Percentiles rank a stretch among this genome's conserved stretches.
These are phyloP conservation scores for Calephelis nemesis DNA, from an alignment of 1,140 invertebrate species.

Conservation along the genomic window DNA sequence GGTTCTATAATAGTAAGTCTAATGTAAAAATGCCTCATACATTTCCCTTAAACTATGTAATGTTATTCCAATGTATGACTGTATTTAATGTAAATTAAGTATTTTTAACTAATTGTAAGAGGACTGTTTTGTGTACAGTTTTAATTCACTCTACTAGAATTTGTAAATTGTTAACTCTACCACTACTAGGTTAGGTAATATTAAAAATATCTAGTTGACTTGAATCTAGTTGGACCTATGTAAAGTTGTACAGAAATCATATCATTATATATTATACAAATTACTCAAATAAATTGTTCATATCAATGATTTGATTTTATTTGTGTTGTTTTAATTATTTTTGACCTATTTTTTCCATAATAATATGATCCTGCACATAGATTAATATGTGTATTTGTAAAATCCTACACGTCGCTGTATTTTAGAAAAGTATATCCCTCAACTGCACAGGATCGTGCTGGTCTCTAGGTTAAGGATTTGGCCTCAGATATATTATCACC, in stretches of 20 bases:
- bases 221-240: slow-evolving; percentile 71
- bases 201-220: slow-evolving; percentile 71
- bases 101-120: slow-evolving; percentile 47
- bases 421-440: too few relatives aligned
- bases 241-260: slow-evolving; percentile 78
- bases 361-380: too few relatives aligned
- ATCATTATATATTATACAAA: slow-evolving; percentile 72
- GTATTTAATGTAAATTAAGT: slow-evolving; percentile 68
- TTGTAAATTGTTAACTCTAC: slow-evolving; percentile 70
- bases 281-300: slow-evolving; percentile 77
- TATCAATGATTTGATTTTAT: slow-evolving; percentile 51
- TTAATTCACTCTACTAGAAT: slow-evolving; percentile 54
- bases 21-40: slow-evolving; percentile 34
- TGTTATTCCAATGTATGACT: slow-evolving; percentile 66
- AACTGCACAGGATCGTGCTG: too few relatives aligned
- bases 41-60: slow-evolving; percentile 35
- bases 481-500: too few relatives aligned
- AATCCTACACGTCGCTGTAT: too few relatives aligned
- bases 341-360: too few relatives aligned
- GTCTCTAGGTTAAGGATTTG: too few relatives aligned
- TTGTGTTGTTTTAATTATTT: slow-evolving; percentile 13
- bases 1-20: slow-evolving; percentile 39
- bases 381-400: too few relatives aligned
- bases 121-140: slow-evolving; percentile 68
- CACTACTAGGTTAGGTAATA: slow-evolving; percentile 69